A percentile compares a stretch with the other conserved stretches of the same genome.
phyloP scores from a whole-genome alignment of 2,113 vertebrate genomes.

The Prionailurus viverrinus region DNA sequence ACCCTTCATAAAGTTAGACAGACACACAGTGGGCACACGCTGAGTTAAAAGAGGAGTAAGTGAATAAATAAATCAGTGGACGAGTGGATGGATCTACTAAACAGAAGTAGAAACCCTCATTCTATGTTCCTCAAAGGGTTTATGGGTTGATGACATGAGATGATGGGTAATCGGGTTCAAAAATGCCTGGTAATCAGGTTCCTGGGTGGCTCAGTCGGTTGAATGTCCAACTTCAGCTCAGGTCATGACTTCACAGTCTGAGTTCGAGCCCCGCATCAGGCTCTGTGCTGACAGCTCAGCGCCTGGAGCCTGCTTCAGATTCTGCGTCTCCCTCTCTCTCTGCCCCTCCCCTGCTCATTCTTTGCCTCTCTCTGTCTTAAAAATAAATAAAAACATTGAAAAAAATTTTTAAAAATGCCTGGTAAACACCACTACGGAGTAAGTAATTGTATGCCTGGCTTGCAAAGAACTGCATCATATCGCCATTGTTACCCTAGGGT shows the following conservation, averaged over 20 bases:
- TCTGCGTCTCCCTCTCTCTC: too few relatives aligned
- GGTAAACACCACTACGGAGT: neutral
- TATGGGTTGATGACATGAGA: neutral
- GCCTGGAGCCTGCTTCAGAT: too few relatives aligned
- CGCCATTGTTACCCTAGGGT: neutral
- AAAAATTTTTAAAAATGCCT: neutral
- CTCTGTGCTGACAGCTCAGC: too few relatives aligned
- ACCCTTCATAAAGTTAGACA: neutral
- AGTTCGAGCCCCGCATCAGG: too few relatives aligned
- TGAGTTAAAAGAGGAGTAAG: neutral
- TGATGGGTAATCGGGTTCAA: neutral
- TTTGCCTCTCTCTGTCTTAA: too few relatives aligned
- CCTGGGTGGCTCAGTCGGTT: too few relatives aligned
- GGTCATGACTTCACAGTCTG: too few relatives aligned
- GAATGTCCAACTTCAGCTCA: too few relatives aligned
- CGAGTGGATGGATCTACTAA: neutral
- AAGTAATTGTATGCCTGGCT: neutral
- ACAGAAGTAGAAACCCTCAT: neutral
- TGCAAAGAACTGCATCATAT: neutral
- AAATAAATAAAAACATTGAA: too few relatives aligned
- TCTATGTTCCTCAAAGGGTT: neutral
- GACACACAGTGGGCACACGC: neutral
- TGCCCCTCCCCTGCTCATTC: too few relatives aligned
- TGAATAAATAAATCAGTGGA: neutral
- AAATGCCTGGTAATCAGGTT: neutral